Evolutionary conservation across 2,797 vertebrate species (phyloP), one percentile per base, ranked within the genome.

Genomic region (Bovichtus diacanthus): DNA sequence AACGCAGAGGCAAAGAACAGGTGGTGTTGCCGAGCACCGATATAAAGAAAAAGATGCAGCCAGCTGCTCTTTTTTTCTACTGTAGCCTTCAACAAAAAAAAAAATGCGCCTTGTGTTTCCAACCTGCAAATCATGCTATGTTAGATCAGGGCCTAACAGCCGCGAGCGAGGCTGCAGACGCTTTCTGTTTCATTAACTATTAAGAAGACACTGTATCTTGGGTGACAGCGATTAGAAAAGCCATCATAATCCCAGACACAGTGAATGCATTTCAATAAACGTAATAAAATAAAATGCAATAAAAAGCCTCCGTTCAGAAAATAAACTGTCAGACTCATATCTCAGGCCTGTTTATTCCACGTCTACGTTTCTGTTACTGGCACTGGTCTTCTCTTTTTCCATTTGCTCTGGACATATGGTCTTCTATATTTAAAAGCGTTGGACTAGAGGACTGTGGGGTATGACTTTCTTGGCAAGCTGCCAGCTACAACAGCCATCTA

Each of bases 341-440:
- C 66, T 77, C 66, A 10, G 21, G 15, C 38, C 53, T 61, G 76
- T 80, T 69, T 83, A 53, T 59, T 18, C 44, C 63, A 63, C 12
- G 5, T 80, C 73, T 78, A 66, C 70, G n/a, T 81, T 60, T 36
- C 64, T 63, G 55, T 51, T 54, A 2, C 66, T 50, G 65, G 73
- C 54, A 46, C 46, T 1, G 34, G 8, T 36, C 76, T 1, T 60
- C 50, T 69, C 9, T 53, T 41, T 74, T 38, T 62, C 62, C 69
- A 60, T 81, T 85, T 69, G 71, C 72, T 64, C 51, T 55, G 62
- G 72, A 88, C 81, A 81, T 84, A 50, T 71, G 74, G 65, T 82
- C 70, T 65, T 83, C 74, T 79, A 76, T 76, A 80, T 88, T 87
- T 81, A 86, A 83, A 78, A 86, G 75, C 23, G 6, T 46, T 62